These are phyloP conservation scores for Vireo altiloquus DNA, from an alignment of 2,113 vertebrate species.

Conservation along the genomic window DNA sequence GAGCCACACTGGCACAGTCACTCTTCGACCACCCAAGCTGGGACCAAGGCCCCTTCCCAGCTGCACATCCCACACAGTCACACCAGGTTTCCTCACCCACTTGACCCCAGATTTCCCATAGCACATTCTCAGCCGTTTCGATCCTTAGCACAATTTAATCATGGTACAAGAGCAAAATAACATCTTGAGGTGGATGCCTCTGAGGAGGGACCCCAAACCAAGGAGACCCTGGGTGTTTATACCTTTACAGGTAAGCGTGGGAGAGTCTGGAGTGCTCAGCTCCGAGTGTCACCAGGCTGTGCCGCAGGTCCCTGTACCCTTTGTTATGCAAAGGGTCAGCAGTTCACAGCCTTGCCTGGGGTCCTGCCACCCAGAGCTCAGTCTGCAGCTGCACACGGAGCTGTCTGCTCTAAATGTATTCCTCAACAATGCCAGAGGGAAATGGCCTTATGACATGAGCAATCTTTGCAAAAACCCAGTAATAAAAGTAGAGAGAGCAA, in stretches of 20 bases:
- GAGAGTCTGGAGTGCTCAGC: background rate
- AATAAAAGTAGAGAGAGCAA: background rate
- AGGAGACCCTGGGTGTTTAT: background rate
- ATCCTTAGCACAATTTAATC: background rate
- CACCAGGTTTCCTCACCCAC: background rate
- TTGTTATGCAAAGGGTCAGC: background rate
- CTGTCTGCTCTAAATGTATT: background rate
- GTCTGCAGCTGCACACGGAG: background rate
- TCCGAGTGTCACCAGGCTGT: background rate
- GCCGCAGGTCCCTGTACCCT: background rate
- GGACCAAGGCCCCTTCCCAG: background rate
- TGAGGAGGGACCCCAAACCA: background rate
- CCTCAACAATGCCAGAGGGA: background rate
- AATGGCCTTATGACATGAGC: background rate
- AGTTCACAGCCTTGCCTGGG: background rate
- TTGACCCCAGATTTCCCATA: background rate
- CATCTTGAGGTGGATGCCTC: background rate
- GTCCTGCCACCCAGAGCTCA: background rate
- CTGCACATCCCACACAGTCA: background rate
- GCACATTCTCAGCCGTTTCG: rapidly evolving
- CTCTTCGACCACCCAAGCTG: rapidly evolving
- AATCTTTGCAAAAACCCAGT: background rate
- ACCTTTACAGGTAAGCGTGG: rapidly evolving
- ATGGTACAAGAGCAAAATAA: background rate
- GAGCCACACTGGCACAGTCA: background rate